Evolutionary conservation across 2,888 invertebrate species (phyloP).

Genomic region (Drosophila niveifrons): DNA sequence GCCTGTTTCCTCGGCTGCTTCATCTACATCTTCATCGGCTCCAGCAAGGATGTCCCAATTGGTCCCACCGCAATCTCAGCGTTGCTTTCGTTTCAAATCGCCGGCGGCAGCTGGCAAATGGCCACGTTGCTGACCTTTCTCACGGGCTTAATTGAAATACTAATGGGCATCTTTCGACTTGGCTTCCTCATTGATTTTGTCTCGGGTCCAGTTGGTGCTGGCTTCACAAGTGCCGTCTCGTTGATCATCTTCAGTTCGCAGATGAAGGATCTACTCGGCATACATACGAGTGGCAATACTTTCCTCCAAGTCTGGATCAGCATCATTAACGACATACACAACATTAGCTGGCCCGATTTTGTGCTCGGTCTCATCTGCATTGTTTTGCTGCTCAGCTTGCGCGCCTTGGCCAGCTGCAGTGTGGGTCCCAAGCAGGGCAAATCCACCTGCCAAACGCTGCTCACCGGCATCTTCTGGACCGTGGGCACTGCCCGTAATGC

Average conservation of each 20-base stretch:
- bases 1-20: conserved; percentile 96
- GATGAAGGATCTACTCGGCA: conserved; percentile 93
- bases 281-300: conserved; percentile 90
- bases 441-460: conserved; percentile 87
- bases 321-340: conserved; percentile 89
- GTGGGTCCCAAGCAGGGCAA: conserved; percentile 87
- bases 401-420: conserved; percentile 90
- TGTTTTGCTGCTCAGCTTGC: conserved; percentile 89
- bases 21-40: conserved; percentile 95
- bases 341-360: conserved; percentile 90
- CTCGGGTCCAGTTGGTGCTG: conserved; percentile 95
- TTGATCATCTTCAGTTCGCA: conserved; percentile 95
- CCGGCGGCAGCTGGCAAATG: conserved; percentile 88
- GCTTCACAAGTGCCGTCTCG: conserved; percentile 96
- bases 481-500: conserved; percentile 94
- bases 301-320: conserved; percentile 93
- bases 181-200: conserved; percentile 96
- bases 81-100: conserved; percentile 92
- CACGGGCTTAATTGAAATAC: conserved; percentile 90
- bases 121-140: conserved; percentile 92
- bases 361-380: conserved; percentile 92
- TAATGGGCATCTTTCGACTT: conserved; percentile 93
- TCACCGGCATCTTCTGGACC: conserved; percentile 90
- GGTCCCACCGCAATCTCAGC: conserved; percentile 97
- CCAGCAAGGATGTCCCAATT: conserved; percentile 96